Conservation (phyloP, 2,888 invertebrate genomes). For the Orthosia incerta region DNA sequence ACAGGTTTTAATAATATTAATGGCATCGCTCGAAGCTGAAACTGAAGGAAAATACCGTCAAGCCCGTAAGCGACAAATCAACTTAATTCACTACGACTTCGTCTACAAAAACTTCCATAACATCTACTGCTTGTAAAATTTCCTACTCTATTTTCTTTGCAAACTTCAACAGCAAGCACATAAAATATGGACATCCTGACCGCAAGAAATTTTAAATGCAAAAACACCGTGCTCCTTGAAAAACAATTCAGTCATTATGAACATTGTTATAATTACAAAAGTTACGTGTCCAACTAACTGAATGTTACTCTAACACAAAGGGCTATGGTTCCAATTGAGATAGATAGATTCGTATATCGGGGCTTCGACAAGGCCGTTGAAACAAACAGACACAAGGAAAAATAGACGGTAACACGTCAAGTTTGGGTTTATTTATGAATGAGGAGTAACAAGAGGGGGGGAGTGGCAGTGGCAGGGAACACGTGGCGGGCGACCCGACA, state of each 20-base stretch:
- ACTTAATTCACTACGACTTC: not conserved
- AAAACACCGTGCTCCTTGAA: constrained; percentile 67
- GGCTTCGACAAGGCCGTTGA: constrained; percentile 79
- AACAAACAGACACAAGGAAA: constrained; percentile 67
- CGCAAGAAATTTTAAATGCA: constrained; percentile 71
- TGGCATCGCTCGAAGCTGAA: not conserved
- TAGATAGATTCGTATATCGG: constrained; percentile 71
- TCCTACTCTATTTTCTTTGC: constrained; percentile 1
- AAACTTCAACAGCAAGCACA: constrained; percentile 49
- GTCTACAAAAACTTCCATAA: not conserved
- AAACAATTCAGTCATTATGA: constrained; percentile 70
- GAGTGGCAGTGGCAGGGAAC: constrained; percentile 74
- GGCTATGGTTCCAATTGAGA: constrained; percentile 70
- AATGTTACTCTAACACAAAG: constrained; percentile 72
- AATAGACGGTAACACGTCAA: constrained; percentile 70
- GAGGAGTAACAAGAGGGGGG: constrained; percentile 53
- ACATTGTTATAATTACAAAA: constrained; percentile 71
- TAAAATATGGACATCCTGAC: constrained; percentile 23
- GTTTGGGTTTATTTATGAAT: constrained; percentile 68
- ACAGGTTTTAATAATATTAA: not conserved
- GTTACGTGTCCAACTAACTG: constrained; percentile 64
- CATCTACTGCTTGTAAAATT: not conserved
- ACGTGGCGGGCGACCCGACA: constrained; percentile 84
- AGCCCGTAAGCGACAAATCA: not conserved
- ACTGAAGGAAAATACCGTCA: not conserved